Conservation (phyloP, 23 tunicate species). For the Botrylloides violaceus region DNA sequence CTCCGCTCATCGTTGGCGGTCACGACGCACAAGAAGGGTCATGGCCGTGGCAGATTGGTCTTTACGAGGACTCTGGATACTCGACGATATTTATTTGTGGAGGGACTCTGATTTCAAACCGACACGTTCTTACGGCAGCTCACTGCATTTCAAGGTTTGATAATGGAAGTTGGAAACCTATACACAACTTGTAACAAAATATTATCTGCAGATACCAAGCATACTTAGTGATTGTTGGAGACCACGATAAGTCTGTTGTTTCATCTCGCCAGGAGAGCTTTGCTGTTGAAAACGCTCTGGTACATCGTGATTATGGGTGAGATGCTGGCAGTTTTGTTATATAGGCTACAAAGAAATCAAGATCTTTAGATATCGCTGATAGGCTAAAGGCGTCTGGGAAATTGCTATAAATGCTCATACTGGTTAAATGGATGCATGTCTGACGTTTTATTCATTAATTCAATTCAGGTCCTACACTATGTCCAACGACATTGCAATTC, state of each 20-base stretch:
- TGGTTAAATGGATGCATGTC: no score
- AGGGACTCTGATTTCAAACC: conserved; percentile 11
- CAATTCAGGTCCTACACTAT: no score
- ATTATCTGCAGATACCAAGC: neutral
- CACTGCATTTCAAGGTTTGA: conserved; percentile 2
- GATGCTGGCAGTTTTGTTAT: no score
- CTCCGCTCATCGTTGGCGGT: conserved; percentile 19
- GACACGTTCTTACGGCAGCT: conserved; percentile 9
- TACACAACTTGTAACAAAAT: neutral
- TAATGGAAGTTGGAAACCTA: neutral
- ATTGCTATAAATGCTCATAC: no score
- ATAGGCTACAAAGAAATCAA: no score
- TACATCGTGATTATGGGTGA: neutral
- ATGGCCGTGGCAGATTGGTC: conserved; percentile 25
- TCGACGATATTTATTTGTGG: conserved; percentile 1
- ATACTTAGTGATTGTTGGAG: neutral
- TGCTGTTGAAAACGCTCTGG: neutral
- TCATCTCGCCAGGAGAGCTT: neutral
- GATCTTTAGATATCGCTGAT: no score
- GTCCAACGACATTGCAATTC: conserved; percentile 12
- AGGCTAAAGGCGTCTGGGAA: no score
- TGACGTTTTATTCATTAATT: no score
- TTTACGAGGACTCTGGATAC: neutral
- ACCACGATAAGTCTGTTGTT: neutral
- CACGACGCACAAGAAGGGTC: conserved; percentile 1